These are phyloP conservation scores for Rhaphigaster nebulosa DNA, from an alignment of 2,888 invertebrate genomes.

Conservation along the genomic window DNA sequence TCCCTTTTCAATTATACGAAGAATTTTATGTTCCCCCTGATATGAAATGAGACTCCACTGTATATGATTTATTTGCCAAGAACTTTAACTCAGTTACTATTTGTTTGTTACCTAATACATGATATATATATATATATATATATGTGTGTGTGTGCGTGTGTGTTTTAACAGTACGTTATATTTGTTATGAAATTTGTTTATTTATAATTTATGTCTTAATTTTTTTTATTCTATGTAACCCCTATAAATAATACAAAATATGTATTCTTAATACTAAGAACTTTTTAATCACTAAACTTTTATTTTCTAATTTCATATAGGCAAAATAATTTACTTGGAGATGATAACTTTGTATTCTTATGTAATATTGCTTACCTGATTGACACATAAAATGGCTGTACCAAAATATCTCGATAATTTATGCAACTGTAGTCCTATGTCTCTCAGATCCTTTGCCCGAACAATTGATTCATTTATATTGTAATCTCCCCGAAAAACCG, in stretches of 20 bases:
- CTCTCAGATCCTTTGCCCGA: constrained; percentile 74
- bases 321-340: background rate
- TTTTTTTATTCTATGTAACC: no score
- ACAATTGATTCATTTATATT: constrained; percentile 70
- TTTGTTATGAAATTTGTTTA: no score
- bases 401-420: constrained; percentile 72
- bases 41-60: no score
- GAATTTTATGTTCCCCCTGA: no score
- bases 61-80: no score
- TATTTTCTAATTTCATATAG: background rate
- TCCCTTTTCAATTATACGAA: no score
- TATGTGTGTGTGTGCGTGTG: no score
- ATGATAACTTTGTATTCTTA: background rate
- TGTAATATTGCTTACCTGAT: constrained; percentile 74
- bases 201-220: no score
- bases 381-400: constrained; percentile 77
- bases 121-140: no score
- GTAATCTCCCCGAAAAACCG: constrained; percentile 75
- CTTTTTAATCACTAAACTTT: background rate
- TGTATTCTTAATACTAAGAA: background rate
- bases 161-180: no score
- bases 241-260: background rate
- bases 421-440: constrained; percentile 73
- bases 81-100: no score
- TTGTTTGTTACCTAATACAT: no score